These are phyloP conservation scores for Lordiphosa fenestrarum DNA, from an alignment of 2,888 invertebrate species.

Conservation along the genomic window DNA sequence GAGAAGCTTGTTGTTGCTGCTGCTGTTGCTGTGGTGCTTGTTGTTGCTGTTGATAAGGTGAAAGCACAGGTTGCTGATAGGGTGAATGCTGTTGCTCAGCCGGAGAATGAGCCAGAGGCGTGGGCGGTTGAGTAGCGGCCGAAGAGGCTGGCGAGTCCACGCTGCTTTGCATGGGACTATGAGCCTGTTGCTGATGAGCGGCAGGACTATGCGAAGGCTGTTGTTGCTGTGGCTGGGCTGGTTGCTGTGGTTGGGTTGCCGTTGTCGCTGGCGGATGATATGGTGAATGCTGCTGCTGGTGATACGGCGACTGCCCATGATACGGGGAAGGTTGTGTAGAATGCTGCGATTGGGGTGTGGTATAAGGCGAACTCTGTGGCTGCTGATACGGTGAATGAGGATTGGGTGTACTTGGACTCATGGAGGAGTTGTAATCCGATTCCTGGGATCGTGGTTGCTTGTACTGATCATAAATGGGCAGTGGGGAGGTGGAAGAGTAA, in stretches of 20 bases:
- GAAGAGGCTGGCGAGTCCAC: slow-evolving; percentile 77
- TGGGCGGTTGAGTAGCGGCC: slow-evolving; percentile 75
- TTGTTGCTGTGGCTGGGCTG: slow-evolving; percentile 37
- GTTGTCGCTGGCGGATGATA: slow-evolving; percentile 38
- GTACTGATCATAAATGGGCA: slow-evolving; percentile 82
- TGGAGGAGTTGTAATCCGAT: slow-evolving; percentile 82
- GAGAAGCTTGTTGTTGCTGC: slow-evolving; percentile 63
- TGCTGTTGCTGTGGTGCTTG: slow-evolving; percentile 48
- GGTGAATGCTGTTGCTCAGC: slow-evolving; percentile 80
- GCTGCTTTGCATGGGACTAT: slow-evolving; percentile 71
- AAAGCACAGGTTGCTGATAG: slow-evolving; percentile 80
- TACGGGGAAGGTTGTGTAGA: slow-evolving; percentile 78
- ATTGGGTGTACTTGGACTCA: slow-evolving; percentile 82
- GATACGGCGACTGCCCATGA: slow-evolving; percentile 78
- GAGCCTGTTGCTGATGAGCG: slow-evolving; percentile 65
- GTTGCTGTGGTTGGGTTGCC: slow-evolving; percentile 30
- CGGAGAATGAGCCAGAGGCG: slow-evolving; percentile 74
- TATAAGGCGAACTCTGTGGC: slow-evolving; percentile 80
- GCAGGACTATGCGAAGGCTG: slow-evolving; percentile 63
- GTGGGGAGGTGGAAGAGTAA: slow-evolving; percentile 78
- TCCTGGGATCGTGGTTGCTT: slow-evolving; percentile 82
- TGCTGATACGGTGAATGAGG: slow-evolving; percentile 82
- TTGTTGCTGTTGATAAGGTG: slow-evolving; percentile 80
- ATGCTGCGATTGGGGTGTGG: slow-evolving; percentile 65
- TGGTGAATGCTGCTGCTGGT: slow-evolving; percentile 69